Percentiles rank a stretch among this genome's conserved stretches.
Evolutionary conservation across 2,113 vertebrate genomes (phyloP).

Genomic region (Clarias macrocephalus): DNA sequence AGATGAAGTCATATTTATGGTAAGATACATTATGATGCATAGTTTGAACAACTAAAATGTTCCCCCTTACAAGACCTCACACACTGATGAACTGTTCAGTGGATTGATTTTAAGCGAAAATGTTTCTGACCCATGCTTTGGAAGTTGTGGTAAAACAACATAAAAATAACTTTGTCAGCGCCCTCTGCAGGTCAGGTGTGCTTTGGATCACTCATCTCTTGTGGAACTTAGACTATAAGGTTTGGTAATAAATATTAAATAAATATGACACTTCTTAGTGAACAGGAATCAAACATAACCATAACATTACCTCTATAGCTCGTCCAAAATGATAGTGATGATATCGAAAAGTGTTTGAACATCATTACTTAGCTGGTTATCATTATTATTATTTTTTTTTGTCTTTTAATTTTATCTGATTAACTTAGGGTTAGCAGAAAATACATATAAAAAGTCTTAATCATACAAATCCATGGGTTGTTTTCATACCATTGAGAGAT

Average conservation of each 20-base stretch:
- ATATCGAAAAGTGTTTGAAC: too few species aligned
- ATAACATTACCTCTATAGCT: not conserved
- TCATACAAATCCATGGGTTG: too few species aligned
- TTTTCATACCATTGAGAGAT: not conserved
- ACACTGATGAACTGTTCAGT: not conserved
- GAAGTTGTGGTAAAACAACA: not conserved
- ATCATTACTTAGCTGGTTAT: too few species aligned
- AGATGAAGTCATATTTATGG: not conserved
- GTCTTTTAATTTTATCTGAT: not conserved
- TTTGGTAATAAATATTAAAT: not conserved
- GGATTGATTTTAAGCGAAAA: not conserved
- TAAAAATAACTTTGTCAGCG: not conserved
- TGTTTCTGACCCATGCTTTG: not conserved
- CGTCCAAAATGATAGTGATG: not conserved
- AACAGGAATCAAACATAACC: not conserved
- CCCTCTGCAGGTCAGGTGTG: not conserved
- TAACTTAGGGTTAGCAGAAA: not conserved
- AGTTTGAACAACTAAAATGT: not conserved
- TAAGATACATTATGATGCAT: not conserved
- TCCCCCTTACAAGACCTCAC: not conserved
- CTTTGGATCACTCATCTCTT: not conserved
- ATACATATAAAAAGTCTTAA: not conserved
- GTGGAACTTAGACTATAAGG: not conserved
- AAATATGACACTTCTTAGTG: not conserved
- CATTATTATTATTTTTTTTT: not conserved